Conservation (phyloP, 1,140 invertebrate genomes). For the Carposina sasakii region DNA sequence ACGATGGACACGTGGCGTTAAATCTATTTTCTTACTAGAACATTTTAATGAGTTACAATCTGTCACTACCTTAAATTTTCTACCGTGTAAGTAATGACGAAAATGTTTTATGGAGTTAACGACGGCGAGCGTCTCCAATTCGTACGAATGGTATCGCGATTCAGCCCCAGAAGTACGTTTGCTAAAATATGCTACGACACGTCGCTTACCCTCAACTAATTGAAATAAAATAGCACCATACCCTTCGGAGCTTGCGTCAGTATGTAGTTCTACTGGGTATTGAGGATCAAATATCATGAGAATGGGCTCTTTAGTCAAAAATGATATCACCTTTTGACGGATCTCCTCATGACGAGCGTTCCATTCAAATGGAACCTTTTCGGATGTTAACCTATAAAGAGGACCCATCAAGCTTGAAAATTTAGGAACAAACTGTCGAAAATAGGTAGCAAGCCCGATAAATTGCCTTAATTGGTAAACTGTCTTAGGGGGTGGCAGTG, state of each 20-base stretch:
- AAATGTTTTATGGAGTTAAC: slow-evolving; percentile 33
- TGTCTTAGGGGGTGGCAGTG: not conserved
- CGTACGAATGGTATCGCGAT: slow-evolving; percentile 38
- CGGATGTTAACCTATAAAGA: slow-evolving; percentile 6
- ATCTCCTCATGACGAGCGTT: slow-evolving; percentile 3
- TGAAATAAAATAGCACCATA: slow-evolving; percentile 38
- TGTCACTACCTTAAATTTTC: slow-evolving; percentile 14
- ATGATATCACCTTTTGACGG: slow-evolving; percentile 10
- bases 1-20: slow-evolving; percentile 39
- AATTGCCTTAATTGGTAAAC: not conserved
- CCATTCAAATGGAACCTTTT: not conserved
- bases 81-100: slow-evolving; percentile 12
- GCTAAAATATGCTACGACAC: slow-evolving; percentile 50
- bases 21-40: slow-evolving; percentile 45
- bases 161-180: slow-evolving; percentile 25
- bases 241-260: slow-evolving; percentile 20
- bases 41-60: slow-evolving; percentile 39
- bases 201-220: slow-evolving; percentile 50
- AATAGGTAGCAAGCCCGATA: too few relatives aligned
- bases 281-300: slow-evolving; percentile 32
- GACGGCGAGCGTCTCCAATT: slow-evolving; percentile 51
- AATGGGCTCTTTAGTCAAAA: slow-evolving; percentile 28
- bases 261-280: slow-evolving; percentile 14
- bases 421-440: slow-evolving; percentile 21
- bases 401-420: slow-evolving; percentile 15